Percentiles rank a stretch among this genome's conserved stretches.
Conservation (phyloP, 1,140 invertebrate genomes). For the Globodera rostochiensis region DNA sequence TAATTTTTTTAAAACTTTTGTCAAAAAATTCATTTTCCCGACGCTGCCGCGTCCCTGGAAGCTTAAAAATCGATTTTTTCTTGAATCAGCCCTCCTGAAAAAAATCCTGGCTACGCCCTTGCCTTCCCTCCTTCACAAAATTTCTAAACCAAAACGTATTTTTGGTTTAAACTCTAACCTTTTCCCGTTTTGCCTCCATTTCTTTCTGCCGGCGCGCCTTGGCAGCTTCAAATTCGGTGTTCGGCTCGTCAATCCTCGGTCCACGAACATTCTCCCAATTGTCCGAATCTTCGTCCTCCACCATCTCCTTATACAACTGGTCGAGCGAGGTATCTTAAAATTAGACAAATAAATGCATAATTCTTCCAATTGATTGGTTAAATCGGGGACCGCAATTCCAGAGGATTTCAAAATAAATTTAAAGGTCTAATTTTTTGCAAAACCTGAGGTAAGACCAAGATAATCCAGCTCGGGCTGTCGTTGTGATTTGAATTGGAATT, state of each 20-base stretch:
- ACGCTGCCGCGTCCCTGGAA: too few species aligned
- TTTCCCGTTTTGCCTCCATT: background rate
- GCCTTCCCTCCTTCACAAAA: too few species aligned
- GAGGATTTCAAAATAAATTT: slow-evolving; percentile 9
- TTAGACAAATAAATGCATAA: too few species aligned
- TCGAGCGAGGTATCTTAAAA: background rate
- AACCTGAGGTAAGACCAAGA: background rate
- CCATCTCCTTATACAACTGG: background rate
- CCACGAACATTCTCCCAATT: slow-evolving; percentile 20
- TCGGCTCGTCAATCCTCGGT: slow-evolving; percentile 1
- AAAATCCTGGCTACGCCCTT: too few species aligned
- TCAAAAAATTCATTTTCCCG: too few species aligned
- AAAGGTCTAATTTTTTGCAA: background rate
- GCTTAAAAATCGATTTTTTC: too few species aligned
- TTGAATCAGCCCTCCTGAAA: too few species aligned
- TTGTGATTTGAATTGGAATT: background rate
- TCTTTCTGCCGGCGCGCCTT: background rate
- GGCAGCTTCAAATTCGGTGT: slow-evolving; percentile 1
- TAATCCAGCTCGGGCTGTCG: background rate
- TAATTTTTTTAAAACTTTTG: background rate
- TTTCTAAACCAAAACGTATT: too few species aligned
- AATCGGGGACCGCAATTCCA: too few species aligned
- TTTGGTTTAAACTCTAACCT: background rate
- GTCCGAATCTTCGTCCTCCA: background rate
- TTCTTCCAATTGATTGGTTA: too few species aligned